These are phyloP conservation scores for Echinops telfairi DNA, from an alignment of 2,113 vertebrate genomes.

Conservation along the genomic window DNA sequence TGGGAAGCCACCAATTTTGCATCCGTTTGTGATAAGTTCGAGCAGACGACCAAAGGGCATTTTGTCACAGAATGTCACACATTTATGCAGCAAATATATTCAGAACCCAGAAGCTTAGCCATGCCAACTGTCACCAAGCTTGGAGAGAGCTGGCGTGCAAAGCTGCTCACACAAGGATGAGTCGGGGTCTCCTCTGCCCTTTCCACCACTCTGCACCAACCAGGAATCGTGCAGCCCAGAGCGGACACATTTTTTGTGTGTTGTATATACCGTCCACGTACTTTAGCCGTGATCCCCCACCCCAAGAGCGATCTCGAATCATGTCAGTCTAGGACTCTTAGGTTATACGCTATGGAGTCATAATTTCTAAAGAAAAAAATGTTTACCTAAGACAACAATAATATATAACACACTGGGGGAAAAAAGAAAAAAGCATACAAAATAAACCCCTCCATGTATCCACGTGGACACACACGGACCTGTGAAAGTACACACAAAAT, in stretches of 20 bases:
- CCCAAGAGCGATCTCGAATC: conserved; percentile 40
- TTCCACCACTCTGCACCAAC: conserved; percentile 82
- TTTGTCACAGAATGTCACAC: conserved; percentile 94
- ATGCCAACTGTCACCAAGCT: conserved; percentile 91
- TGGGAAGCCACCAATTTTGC: conserved; percentile 91
- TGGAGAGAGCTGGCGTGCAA: conserved; percentile 89
- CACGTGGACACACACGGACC: neutral
- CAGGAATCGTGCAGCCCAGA: too few relatives aligned
- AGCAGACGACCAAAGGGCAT: conserved; percentile 92
- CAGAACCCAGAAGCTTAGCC: conserved; percentile 93
- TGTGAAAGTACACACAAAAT: conserved; percentile 34
- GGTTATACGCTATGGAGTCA: neutral
- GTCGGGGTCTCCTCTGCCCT: conserved; percentile 65
- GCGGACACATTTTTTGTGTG: too few relatives aligned
- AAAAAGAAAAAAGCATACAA: neutral
- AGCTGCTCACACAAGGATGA: conserved; percentile 88
- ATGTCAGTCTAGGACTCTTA: neutral
- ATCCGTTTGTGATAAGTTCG: conserved; percentile 95
- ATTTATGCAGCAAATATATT: conserved; percentile 97
- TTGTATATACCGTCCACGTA: conserved; percentile 57
- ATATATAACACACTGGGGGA: neutral
- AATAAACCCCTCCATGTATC: neutral
- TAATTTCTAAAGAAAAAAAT: conserved; percentile 7
- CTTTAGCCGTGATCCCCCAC: conserved; percentile 11
- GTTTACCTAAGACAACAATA: neutral